Evolutionary conservation across 2,797 vertebrate genomes (phyloP).

Genomic region (Pristis pectinata): DNA sequence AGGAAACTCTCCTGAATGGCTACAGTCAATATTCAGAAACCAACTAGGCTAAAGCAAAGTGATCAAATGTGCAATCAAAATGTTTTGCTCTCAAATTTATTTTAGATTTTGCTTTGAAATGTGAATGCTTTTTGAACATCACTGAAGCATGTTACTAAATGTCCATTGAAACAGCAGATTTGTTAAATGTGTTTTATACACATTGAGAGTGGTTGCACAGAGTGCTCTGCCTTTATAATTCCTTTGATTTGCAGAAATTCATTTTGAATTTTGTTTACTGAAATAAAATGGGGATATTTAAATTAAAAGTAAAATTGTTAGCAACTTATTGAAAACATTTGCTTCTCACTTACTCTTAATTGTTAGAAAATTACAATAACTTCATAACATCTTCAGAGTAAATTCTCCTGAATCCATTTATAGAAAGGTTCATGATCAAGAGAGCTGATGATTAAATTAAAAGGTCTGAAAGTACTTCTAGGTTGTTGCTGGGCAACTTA

Average conservation of each 20-base stretch:
- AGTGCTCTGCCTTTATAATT: neutral
- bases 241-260: neutral
- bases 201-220: neutral
- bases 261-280: neutral
- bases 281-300: neutral
- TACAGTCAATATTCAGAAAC: neutral
- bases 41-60: neutral
- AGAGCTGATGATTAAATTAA: conserved; percentile 29
- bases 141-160: neutral
- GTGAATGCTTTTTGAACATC: neutral
- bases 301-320: neutral
- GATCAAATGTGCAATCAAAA: neutral
- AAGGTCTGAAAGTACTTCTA: conserved; percentile 25
- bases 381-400: neutral
- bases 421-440: conserved; percentile 13
- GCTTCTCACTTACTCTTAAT: neutral
- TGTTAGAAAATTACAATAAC: neutral
- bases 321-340: neutral
- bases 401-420: neutral
- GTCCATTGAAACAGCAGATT: neutral
- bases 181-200: neutral
- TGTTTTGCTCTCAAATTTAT: neutral
- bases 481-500: conserved; percentile 24
- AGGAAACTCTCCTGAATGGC: no score
- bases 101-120: neutral